Evolutionary conservation across 1,140 invertebrate genomes (phyloP).

Genomic region (Choristoneura fumiferana): DNA sequence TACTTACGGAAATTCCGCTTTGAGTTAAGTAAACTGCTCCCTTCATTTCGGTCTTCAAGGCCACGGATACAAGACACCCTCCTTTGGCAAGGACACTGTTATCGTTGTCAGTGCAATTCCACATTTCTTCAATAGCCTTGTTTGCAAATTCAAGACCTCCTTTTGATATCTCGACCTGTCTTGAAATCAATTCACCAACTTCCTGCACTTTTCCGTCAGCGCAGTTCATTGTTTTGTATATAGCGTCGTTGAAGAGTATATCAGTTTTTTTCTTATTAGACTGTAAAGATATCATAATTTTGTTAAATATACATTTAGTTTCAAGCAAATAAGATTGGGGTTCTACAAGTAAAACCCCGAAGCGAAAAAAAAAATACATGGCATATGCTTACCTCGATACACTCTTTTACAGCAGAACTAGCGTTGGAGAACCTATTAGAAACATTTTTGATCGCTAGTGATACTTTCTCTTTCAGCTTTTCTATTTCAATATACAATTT

Average conservation of each 20-base stretch:
- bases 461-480: slow-evolving; percentile 36
- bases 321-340: too few species aligned
- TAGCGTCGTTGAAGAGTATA: slow-evolving; percentile 37
- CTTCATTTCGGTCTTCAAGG: slow-evolving; percentile 45
- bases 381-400: slow-evolving; percentile 57
- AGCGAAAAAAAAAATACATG: too few species aligned
- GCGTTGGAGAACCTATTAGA: slow-evolving; percentile 38
- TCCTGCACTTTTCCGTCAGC: slow-evolving; percentile 45
- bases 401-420: slow-evolving; percentile 35
- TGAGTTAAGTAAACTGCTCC: slow-evolving; percentile 41
- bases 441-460: slow-evolving; percentile 37
- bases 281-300: slow-evolving; percentile 34
- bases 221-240: slow-evolving; percentile 41
- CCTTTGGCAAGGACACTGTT: slow-evolving; percentile 36
- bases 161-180: slow-evolving; percentile 23
- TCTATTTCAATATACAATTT: slow-evolving; percentile 41
- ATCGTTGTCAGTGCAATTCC: slow-evolving; percentile 35
- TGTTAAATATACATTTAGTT: too few species aligned
- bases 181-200: slow-evolving; percentile 32
- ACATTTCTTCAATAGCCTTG: slow-evolving; percentile 39
- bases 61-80: slow-evolving; percentile 44
- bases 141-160: slow-evolving; percentile 26
- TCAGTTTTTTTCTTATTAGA: slow-evolving; percentile 35
- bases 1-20: slow-evolving; percentile 44
- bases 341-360: too few species aligned